These are phyloP conservation scores for Pyralis farinalis DNA, from an alignment of 2,888 invertebrate genomes.

Conservation along the genomic window DNA sequence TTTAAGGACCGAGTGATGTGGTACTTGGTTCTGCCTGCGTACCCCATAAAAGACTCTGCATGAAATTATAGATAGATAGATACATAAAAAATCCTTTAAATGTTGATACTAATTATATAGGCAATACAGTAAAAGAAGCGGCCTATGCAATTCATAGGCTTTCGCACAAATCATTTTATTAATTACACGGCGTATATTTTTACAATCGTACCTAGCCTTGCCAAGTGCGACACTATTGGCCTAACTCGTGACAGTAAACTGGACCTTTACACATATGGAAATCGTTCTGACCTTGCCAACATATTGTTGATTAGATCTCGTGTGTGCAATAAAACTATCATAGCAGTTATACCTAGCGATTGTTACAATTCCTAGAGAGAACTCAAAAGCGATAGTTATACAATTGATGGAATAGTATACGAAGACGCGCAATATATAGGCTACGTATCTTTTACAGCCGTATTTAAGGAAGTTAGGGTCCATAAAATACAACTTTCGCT, in stretches of 20 bases:
- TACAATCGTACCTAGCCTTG: slow-evolving; percentile 12
- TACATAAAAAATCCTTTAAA: too few species aligned
- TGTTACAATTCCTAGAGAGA: not conserved
- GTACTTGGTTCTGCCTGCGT: too few species aligned
- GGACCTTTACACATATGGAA: slow-evolving; percentile 35
- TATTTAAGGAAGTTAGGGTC: slow-evolving; percentile 13
- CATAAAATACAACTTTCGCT: slow-evolving; percentile 17
- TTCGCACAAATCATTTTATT: too few species aligned
- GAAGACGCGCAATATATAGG: slow-evolving; percentile 6
- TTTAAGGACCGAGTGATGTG: too few species aligned
- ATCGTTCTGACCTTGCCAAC: slow-evolving; percentile 34
- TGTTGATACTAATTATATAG: too few species aligned
- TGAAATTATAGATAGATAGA: too few species aligned
- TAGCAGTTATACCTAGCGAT: not conserved
- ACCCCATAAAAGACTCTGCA: too few species aligned
- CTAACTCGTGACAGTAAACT: slow-evolving; percentile 30
- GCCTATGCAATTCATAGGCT: too few species aligned
- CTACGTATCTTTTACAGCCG: slow-evolving; percentile 22
- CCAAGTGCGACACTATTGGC: slow-evolving; percentile 28
- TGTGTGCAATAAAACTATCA: not conserved
- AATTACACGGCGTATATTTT: not conserved
- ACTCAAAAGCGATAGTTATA: not conserved
- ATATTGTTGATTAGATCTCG: slow-evolving; percentile 27
- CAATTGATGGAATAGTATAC: not conserved
- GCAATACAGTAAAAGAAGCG: too few species aligned